Evolutionary conservation across 92 coral and sea anemone genomes (phyloP).

Genomic region (Virgularia gustaviana): DNA sequence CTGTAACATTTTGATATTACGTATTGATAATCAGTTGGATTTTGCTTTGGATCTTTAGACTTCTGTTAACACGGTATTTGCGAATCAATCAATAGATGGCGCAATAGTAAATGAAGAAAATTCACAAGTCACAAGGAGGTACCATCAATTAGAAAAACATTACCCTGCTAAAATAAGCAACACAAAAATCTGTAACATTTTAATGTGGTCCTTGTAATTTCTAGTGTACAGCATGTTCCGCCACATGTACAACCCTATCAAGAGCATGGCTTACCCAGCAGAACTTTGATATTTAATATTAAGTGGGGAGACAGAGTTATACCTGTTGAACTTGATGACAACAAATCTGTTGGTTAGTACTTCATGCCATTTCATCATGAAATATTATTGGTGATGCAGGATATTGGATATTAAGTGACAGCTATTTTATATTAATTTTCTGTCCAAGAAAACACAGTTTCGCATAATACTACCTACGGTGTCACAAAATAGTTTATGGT

Average conservation of each 20-base stretch:
- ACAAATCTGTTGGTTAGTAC: conserved; percentile 72
- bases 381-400: not conserved
- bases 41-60: conserved; percentile 57
- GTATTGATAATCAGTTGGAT: not conserved
- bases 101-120: not conserved
- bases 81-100: conserved; percentile 57
- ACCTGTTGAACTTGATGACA: conserved; percentile 69
- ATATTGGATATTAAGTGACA: not conserved
- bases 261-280: conserved; percentile 58
- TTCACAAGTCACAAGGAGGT: conserved; percentile 15
- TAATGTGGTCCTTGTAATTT: conserved; percentile 25
- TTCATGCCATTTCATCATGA: not conserved
- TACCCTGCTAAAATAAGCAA: no score
- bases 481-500: no score
- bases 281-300: conserved; percentile 65
- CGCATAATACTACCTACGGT: no score
- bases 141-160: no score
- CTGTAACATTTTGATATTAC: not conserved
- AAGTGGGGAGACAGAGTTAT: conserved; percentile 87
- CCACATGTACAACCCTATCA: conserved; percentile 36
- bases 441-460: not conserved
- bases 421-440: not conserved
- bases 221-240: conserved; percentile 10
- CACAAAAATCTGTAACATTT: no score
- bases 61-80: conserved; percentile 90